These are phyloP conservation scores for Mellivora capensis DNA, from an alignment of 2,113 vertebrate species.

Conservation along the genomic window DNA sequence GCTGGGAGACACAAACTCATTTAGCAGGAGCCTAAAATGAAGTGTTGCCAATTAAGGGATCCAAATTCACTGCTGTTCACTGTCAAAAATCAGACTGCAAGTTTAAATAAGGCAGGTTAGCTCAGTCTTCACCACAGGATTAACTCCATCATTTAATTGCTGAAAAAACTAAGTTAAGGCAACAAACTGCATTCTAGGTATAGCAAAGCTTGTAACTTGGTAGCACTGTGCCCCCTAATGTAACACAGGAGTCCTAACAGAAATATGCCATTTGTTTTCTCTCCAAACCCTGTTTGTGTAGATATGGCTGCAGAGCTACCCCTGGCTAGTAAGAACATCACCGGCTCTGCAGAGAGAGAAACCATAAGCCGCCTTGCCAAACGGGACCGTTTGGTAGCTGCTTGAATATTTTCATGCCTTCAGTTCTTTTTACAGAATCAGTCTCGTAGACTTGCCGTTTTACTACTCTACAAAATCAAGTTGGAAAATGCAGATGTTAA, in stretches of 20 bases:
- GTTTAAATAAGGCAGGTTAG: not conserved
- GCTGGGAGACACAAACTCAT: not conserved
- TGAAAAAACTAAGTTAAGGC: not conserved
- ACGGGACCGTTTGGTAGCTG: not conserved
- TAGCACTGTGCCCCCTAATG: conserved; percentile 74
- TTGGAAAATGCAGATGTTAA: not conserved
- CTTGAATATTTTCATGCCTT: not conserved
- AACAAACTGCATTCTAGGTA: not conserved
- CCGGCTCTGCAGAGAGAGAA: not conserved
- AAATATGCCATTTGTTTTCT: not conserved
- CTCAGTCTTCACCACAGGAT: not conserved
- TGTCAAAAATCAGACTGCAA: not conserved
- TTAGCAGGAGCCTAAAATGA: not conserved
- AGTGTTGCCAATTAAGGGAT: not conserved
- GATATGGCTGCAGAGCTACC: no score
- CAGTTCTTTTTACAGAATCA: not conserved
- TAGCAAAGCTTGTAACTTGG: not conserved
- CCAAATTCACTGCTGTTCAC: not conserved
- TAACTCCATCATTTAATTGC: not conserved
- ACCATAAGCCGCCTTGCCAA: not conserved
- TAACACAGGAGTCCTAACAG: not conserved
- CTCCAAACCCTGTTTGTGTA: not conserved
- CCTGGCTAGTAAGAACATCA: not conserved
- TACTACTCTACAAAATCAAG: not conserved
- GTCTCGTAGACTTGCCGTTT: not conserved